A percentile compares a stretch with the other conserved stretches of the same genome.
phyloP scores from a whole-genome alignment of 2,113 vertebrate genomes.

The Cervus canadensis region DNA sequence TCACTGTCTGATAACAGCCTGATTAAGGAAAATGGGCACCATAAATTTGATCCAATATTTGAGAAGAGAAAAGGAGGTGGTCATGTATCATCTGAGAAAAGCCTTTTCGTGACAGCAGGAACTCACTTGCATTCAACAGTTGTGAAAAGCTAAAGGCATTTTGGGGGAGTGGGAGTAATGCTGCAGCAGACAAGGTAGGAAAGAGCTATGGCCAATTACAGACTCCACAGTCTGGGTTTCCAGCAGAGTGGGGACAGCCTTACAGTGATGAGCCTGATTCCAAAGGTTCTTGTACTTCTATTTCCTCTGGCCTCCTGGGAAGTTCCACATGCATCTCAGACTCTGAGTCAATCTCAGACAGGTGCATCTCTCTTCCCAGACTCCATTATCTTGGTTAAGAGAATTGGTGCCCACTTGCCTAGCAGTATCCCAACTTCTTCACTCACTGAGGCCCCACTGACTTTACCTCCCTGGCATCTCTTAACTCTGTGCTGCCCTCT shows the following conservation, averaged over 20 bases:
- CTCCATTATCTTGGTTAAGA: not conserved
- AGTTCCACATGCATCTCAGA: not conserved
- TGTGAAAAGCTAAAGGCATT: constrained; percentile 50
- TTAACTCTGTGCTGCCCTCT: not conserved
- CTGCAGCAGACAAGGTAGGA: constrained; percentile 27
- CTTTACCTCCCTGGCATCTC: not conserved
- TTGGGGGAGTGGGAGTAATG: constrained; percentile 46
- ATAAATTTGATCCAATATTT: constrained; percentile 75
- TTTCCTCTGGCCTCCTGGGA: not conserved
- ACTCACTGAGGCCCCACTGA: not conserved
- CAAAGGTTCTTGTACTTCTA: not conserved
- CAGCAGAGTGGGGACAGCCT: not conserved
- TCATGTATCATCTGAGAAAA: constrained; percentile 67
- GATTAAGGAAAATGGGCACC: constrained; percentile 71
- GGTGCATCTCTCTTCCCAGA: not conserved
- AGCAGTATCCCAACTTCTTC: not conserved
- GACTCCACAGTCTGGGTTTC: not conserved
- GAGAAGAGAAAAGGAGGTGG: constrained; percentile 61
- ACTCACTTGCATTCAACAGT: constrained; percentile 51
- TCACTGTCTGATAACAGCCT: constrained; percentile 68
- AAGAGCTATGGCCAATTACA: constrained; percentile 62
- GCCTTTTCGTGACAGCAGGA: constrained; percentile 52
- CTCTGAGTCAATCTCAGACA: not conserved
- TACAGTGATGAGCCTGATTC: not conserved
- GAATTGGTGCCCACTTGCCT: not conserved